These are phyloP conservation scores for Drosophila prosaltans DNA, from an alignment of 1,140 invertebrate species.

Conservation along the genomic window DNA sequence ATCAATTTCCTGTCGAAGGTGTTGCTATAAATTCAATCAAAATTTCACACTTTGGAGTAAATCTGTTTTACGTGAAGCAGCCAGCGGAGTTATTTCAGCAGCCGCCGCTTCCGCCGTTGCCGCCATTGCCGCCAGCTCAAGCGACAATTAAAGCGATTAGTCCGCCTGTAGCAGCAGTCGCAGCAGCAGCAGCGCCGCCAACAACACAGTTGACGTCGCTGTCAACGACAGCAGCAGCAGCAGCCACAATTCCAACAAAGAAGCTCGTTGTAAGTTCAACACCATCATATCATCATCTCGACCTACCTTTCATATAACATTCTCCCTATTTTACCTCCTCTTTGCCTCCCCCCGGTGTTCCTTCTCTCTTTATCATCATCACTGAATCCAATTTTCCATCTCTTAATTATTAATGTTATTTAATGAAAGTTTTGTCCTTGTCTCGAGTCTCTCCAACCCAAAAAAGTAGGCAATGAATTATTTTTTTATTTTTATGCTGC, in stretches of 20 bases:
- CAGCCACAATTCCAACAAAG: constrained; percentile 83
- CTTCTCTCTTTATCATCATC: constrained; percentile 1
- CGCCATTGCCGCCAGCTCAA: constrained; percentile 62
- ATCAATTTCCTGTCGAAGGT: constrained; percentile 74
- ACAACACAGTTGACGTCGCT: constrained; percentile 70
- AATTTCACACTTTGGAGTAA: constrained; percentile 84
- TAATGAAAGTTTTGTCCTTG: constrained; percentile 61
- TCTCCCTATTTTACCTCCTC: background rate
- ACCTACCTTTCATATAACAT: background rate
- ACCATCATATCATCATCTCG: background rate
- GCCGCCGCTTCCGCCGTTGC: constrained; percentile 78
- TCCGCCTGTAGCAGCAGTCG: constrained; percentile 70
- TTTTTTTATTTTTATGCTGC: constrained; percentile 54
- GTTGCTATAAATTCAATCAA: constrained; percentile 82
- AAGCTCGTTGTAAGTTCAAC: constrained; percentile 82
- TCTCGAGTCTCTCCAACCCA: constrained; percentile 7
- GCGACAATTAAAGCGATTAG: constrained; percentile 83
- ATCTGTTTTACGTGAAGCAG: constrained; percentile 83
- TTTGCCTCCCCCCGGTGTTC: background rate
- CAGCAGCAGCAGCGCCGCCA: constrained; percentile 60
- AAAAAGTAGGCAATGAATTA: constrained; percentile 77
- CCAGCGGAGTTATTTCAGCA: constrained; percentile 83
- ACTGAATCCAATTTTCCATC: constrained; percentile 31
- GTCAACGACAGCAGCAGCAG: constrained; percentile 65
- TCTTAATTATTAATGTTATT: constrained; percentile 76